These are phyloP conservation scores for Danio kyathit DNA, from an alignment of 2,797 vertebrate species.

Conservation along the genomic window DNA sequence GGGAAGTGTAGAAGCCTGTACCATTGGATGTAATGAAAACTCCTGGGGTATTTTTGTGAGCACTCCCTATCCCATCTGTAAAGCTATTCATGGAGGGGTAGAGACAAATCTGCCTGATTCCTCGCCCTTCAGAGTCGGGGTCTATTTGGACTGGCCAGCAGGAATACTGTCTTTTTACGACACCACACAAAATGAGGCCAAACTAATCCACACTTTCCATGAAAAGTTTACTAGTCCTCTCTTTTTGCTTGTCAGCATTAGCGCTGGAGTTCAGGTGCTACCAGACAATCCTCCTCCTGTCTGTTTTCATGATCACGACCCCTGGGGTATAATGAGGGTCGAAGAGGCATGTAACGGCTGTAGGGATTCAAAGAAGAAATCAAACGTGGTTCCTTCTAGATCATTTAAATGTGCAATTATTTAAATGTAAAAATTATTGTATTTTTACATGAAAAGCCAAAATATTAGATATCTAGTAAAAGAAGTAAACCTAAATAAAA, in stretches of 20 bases:
- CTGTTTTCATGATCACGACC: slow-evolving; percentile 25
- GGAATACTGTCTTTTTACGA: slow-evolving; percentile 37
- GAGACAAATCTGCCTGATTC: background rate
- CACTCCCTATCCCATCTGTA: background rate
- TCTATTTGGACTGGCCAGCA: slow-evolving; percentile 31
- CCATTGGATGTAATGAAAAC: slow-evolving; percentile 16
- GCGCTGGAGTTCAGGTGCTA: slow-evolving; percentile 4
- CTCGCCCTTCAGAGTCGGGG: background rate
- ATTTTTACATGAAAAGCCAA: too few species aligned
- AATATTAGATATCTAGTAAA: too few species aligned
- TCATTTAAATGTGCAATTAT: too few species aligned
- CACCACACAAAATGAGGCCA: background rate
- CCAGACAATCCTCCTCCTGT: background rate
- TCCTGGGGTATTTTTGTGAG: slow-evolving; percentile 17
- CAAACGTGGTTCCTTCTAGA: background rate
- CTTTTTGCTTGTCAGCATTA: slow-evolving; percentile 1
- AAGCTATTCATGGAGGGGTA: background rate
- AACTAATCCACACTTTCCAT: slow-evolving; percentile 24
- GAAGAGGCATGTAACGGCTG: background rate
- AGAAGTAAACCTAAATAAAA: too few species aligned
- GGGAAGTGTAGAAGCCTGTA: background rate
- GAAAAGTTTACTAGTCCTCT: background rate
- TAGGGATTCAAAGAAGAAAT: background rate
- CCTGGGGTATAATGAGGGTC: slow-evolving; percentile 19
- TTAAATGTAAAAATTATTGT: too few species aligned